A percentile compares a stretch with the other conserved stretches of the same genome.
Conservation (phyloP, 2,113 vertebrate genomes). For the Anguilla rostrata region DNA sequence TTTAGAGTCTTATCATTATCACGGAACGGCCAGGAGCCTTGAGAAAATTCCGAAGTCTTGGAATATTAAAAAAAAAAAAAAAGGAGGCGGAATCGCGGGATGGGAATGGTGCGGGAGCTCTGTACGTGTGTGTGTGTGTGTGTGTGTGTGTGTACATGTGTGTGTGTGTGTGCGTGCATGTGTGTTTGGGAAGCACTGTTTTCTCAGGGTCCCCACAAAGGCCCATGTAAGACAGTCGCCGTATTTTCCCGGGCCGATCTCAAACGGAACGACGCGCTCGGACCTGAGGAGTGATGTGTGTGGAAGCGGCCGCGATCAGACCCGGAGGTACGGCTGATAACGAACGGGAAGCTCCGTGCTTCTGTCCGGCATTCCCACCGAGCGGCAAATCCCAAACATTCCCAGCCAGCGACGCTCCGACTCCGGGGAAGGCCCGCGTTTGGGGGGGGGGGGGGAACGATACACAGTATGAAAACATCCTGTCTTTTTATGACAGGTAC, state of each 20-base stretch:
- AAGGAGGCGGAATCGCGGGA: constrained; percentile 21
- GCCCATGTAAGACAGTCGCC: neutral
- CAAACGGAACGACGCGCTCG: neutral
- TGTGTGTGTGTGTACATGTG: neutral
- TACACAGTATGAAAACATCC: constrained; percentile 18
- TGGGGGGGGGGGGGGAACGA: neutral
- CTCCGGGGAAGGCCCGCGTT: neutral
- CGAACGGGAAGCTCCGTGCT: neutral
- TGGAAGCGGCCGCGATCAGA: constrained; percentile 8
- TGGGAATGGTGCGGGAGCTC: neutral
- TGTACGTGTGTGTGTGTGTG: neutral
- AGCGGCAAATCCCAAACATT: too few species aligned
- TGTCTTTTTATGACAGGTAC: constrained; percentile 39
- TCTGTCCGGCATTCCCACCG: neutral
- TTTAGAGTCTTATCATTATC: constrained; percentile 71
- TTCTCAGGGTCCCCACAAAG: neutral
- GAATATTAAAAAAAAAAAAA: constrained; percentile 28
- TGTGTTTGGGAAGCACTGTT: neutral
- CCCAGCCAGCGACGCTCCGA: neutral
- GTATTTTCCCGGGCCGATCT: constrained; percentile 25
- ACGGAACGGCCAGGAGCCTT: constrained; percentile 54
- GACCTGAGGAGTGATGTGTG: neutral
- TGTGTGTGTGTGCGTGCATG: neutral
- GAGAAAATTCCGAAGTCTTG: constrained; percentile 45
- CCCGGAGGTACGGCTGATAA: constrained; percentile 25